phyloP scores from a whole-genome alignment of 2,888 invertebrate genomes.

The Eilema depressum region DNA sequence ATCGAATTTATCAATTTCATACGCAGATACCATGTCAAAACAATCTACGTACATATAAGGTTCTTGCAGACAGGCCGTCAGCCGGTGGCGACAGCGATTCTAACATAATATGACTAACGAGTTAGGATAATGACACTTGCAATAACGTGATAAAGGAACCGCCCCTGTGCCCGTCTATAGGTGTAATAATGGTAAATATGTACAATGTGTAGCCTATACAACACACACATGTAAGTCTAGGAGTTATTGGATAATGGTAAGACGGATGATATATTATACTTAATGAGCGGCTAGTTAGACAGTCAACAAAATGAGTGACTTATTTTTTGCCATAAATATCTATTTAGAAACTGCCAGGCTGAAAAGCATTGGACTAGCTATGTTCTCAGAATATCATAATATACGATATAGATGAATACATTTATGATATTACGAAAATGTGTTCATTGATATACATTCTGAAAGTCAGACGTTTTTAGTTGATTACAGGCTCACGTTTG shows the following conservation, averaged over 20 bases:
- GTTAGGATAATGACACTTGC: slow-evolving; percentile 52
- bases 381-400: no score
- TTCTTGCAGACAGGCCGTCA: slow-evolving; percentile 42
- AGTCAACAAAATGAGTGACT: background rate
- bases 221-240: background rate
- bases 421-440: no score
- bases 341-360: background rate
- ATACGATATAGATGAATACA: no score
- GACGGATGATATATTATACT: background rate
- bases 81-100: slow-evolving; percentile 42
- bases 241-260: background rate
- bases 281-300: background rate
- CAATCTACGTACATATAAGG: slow-evolving; percentile 45
- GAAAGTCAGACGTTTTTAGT: no score
- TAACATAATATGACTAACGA: slow-evolving; percentile 52
- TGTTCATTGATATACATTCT: background rate
- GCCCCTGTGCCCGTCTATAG: slow-evolving; percentile 37
- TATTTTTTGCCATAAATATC: background rate
- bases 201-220: background rate
- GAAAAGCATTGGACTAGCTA: background rate
- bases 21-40: slow-evolving; percentile 16
- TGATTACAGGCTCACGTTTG: no score
- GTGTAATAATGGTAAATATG: slow-evolving; percentile 36
- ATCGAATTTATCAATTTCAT: slow-evolving; percentile 10
- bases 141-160: slow-evolving; percentile 46